Percentiles rank a stretch among this genome's conserved stretches.
Conservation (phyloP, 2,113 vertebrate genomes). For the Hippolais icterina region DNA sequence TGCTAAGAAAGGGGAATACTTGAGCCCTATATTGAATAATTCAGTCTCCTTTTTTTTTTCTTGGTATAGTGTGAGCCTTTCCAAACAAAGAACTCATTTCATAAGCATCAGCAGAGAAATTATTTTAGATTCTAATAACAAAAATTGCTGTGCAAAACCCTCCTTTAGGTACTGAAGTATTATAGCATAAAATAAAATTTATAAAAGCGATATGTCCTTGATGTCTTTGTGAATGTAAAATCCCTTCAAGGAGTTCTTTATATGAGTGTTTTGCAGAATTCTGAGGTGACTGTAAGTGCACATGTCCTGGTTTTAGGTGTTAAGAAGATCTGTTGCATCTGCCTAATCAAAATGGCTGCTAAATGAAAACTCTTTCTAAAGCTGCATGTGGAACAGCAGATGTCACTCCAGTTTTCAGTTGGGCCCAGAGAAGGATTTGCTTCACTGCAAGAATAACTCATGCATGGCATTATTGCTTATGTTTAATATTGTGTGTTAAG, state of each 20-base stretch:
- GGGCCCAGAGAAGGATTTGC: not conserved
- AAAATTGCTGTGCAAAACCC: not conserved
- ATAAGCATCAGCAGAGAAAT: not conserved
- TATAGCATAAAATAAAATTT: not conserved
- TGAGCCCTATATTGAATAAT: not conserved
- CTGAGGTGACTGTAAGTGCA: not conserved
- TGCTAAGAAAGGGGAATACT: not conserved
- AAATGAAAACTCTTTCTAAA: not conserved
- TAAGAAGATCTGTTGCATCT: not conserved
- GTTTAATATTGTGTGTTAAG: not conserved
- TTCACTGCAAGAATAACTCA: not conserved
- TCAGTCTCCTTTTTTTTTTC: not conserved
- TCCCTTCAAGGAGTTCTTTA: not conserved
- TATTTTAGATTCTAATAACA: not conserved
- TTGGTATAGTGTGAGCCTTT: not conserved
- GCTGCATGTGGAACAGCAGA: not conserved
- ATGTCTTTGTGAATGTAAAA: not conserved
- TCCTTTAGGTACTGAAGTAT: not conserved
- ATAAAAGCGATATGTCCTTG: not conserved
- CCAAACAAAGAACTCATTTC: not conserved
- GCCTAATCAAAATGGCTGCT: constrained; percentile 13
- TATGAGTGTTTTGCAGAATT: not conserved
- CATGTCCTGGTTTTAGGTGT: not conserved
- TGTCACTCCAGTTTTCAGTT: constrained; percentile 43
- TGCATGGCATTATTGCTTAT: not conserved